Conservation (phyloP, 2,113 vertebrate genomes). For the Hymenochirus boettgeri region DNA sequence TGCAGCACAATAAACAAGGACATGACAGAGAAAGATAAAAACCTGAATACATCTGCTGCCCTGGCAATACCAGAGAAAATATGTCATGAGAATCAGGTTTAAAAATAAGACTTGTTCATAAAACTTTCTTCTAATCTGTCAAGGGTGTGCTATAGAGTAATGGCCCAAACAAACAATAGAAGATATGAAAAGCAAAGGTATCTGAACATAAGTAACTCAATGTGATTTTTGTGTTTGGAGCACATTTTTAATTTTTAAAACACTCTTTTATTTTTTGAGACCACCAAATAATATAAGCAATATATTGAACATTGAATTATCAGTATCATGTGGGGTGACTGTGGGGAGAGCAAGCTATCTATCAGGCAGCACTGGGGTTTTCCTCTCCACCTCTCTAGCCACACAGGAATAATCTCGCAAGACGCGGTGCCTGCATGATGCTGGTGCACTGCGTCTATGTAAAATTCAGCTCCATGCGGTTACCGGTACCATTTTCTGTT, state of each 20-base stretch:
- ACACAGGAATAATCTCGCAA: too few relatives aligned
- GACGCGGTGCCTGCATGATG: too few relatives aligned
- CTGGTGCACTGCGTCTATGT: too few relatives aligned
- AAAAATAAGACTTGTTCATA: conserved; percentile 12
- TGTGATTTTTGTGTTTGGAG: background rate
- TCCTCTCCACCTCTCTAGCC: too few relatives aligned
- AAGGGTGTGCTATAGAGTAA: background rate
- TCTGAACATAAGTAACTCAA: background rate
- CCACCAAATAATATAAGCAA: too few relatives aligned
- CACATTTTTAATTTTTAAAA: background rate
- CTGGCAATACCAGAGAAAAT: conserved; percentile 19
- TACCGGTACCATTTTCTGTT: too few relatives aligned
- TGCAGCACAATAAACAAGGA: conserved; percentile 28
- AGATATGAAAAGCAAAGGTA: background rate
- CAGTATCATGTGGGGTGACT: too few relatives aligned
- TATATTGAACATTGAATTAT: too few relatives aligned
- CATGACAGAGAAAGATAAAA: conserved; percentile 27
- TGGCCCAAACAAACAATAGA: background rate
- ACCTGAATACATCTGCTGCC: conserved; percentile 28
- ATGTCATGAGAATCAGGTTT: conserved; percentile 24
- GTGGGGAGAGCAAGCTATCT: too few relatives aligned
- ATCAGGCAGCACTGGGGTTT: too few relatives aligned
- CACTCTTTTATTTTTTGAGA: too few relatives aligned
- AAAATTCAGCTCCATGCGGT: too few relatives aligned
- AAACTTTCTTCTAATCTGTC: conserved; percentile 14